Percentiles rank a stretch among this genome's conserved stretches.
Evolutionary conservation across 37 sponge, comb jelly and placozoan genomes (phyloP).

Genomic region (Bolinopsis microptera): DNA sequence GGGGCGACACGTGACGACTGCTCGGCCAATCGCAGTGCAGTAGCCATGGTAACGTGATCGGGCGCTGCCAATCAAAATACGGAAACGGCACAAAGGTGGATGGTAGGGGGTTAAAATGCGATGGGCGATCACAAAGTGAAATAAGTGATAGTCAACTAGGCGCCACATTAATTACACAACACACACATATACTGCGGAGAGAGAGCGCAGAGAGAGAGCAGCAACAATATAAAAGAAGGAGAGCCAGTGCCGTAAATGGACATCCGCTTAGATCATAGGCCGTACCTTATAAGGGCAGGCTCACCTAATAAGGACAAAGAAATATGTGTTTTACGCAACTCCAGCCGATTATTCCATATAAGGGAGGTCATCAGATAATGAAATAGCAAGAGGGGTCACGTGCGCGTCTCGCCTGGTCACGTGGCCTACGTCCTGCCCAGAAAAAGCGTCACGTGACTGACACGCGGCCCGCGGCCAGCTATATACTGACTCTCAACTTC

Average conservation of each 20-base stretch:
- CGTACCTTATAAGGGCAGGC: background rate
- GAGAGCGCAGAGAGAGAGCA: background rate
- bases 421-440: background rate
- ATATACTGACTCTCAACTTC: background rate
- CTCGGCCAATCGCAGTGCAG: background rate
- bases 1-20: background rate
- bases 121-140: background rate
- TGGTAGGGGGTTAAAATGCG: background rate
- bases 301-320: background rate
- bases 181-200: background rate
- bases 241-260: background rate
- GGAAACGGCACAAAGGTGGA: background rate
- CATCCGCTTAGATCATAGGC: slow-evolving; percentile 34
- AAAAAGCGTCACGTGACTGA: background rate
- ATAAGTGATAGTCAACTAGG: slow-evolving; percentile 5
- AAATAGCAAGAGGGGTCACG: background rate
- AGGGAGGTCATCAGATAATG: slow-evolving; percentile 41
- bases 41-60: background rate
- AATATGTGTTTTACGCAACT: slow-evolving; percentile 18
- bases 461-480: background rate
- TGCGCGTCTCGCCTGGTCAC: background rate
- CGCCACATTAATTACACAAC: slow-evolving; percentile 10
- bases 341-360: slow-evolving; percentile 5
- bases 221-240: background rate
- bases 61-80: background rate